Evolutionary conservation across 2,113 vertebrate genomes (phyloP).

Genomic region (Sialia sialis): DNA sequence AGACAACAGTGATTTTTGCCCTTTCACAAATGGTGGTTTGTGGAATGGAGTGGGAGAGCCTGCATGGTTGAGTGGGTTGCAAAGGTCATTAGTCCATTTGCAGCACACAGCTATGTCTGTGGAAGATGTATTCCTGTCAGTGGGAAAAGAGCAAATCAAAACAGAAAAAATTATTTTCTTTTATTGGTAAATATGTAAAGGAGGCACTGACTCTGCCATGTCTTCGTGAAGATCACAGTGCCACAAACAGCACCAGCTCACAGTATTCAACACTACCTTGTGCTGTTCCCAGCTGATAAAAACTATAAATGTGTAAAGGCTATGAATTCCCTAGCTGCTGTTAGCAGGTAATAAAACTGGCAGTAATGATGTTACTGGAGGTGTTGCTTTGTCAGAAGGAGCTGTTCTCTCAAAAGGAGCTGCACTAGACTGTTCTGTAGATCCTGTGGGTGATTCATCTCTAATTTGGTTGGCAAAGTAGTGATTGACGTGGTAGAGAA

Average conservation of each 20-base stretch:
- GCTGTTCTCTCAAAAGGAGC: not conserved
- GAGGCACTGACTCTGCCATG: not conserved
- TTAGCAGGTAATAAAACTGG: not conserved
- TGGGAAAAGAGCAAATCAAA: not conserved
- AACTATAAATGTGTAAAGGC: not conserved
- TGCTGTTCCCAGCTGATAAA: not conserved
- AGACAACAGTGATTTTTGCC: not conserved
- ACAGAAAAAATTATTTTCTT: not conserved
- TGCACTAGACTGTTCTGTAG: not conserved
- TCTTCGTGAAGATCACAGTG: not conserved
- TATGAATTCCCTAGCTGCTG: not conserved
- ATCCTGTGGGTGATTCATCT: not conserved
- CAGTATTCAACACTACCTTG: not conserved
- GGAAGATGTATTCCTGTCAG: not conserved
- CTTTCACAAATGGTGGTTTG: not conserved
- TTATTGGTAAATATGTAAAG: fast-evolving
- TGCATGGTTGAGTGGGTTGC: not conserved
- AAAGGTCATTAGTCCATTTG: not conserved
- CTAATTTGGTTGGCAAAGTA: not conserved
- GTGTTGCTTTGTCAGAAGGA: not conserved
- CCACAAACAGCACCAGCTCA: not conserved
- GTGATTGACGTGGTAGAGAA: not conserved
- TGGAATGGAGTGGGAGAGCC: not conserved
- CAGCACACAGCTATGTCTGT: not conserved
- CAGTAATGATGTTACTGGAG: not conserved